phyloP scores from a whole-genome alignment of 2,888 invertebrate genomes.

The Aphelenchoides bicaudatus region DNA sequence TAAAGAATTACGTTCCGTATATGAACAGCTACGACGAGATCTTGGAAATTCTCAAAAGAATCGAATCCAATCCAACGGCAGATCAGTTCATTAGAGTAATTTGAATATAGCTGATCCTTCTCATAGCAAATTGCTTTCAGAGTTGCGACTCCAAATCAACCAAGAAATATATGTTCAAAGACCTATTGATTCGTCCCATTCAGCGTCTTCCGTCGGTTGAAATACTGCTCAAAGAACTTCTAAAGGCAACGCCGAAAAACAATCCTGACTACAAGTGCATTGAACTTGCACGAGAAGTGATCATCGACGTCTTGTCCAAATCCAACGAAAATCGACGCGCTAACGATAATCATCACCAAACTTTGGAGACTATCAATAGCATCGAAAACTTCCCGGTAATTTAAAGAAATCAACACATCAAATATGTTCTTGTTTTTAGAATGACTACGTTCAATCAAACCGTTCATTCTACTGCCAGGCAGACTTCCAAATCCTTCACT shows the following conservation, averaged over 20 bases:
- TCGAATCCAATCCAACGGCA: no score
- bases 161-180: conserved; percentile 89
- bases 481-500: conserved; percentile 4
- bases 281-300: conserved; percentile 72
- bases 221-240: conserved; percentile 86
- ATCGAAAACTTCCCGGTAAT: conserved; percentile 92
- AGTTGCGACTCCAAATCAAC: no score
- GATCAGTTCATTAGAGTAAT: no score
- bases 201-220: conserved; percentile 94
- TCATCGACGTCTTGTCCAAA: conserved; percentile 84
- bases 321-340: conserved; percentile 96
- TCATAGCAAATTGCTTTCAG: no score
- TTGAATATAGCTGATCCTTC: no score
- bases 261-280: conserved; percentile 77
- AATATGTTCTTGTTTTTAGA: background rate
- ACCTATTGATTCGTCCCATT: conserved; percentile 92
- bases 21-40: conserved; percentile 96
- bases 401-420: conserved; percentile 34
- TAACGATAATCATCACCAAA: conserved; percentile 88
- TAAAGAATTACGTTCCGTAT: conserved; percentile 84
- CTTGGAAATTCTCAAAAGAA: no score
- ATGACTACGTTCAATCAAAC: conserved; percentile 67
- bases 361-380: conserved; percentile 95
- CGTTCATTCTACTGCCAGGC: conserved; percentile 67
- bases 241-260: conserved; percentile 80